Evolutionary conservation across 2,888 invertebrate genomes (phyloP).

Genomic region (Agonopterix subpropinquella): DNA sequence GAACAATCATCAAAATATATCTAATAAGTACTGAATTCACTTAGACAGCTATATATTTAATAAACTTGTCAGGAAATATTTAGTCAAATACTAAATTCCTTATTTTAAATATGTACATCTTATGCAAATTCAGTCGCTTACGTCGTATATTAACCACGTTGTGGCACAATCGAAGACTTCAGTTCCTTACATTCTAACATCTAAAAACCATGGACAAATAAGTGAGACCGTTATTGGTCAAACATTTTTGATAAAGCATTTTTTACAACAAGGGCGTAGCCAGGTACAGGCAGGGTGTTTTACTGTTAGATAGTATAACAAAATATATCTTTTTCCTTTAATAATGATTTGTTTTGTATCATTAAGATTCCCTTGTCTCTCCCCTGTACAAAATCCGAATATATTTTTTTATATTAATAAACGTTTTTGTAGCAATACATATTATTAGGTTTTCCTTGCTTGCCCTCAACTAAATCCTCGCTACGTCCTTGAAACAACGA

Average conservation of each 20-base stretch:
- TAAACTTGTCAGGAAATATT: not conserved
- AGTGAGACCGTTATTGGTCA: not conserved
- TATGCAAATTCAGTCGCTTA: constrained; percentile 10
- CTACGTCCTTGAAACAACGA: not conserved
- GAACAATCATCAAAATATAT: no score
- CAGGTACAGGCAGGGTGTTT: no score
- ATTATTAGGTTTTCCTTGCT: no score
- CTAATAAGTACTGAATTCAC: constrained; percentile 6
- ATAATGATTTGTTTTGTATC: no score
- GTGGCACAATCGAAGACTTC: constrained; percentile 1
- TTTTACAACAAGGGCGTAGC: no score
- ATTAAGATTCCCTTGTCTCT: no score
- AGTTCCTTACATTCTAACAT: not conserved
- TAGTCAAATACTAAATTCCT: not conserved
- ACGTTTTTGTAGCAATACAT: no score
- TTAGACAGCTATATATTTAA: not conserved
- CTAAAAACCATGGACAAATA: not conserved
- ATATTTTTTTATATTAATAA: no score
- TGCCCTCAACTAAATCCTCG: no score
- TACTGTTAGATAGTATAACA: no score
- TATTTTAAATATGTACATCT: constrained; percentile 6
- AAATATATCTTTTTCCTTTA: no score
- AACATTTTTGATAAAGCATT: not conserved
- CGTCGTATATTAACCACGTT: not conserved
- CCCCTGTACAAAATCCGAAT: no score